A percentile compares a stretch with the other conserved stretches of the same genome.
These are phyloP conservation scores for Mus minutoides DNA, from an alignment of 2,797 vertebrate species.

Conservation along the genomic window DNA sequence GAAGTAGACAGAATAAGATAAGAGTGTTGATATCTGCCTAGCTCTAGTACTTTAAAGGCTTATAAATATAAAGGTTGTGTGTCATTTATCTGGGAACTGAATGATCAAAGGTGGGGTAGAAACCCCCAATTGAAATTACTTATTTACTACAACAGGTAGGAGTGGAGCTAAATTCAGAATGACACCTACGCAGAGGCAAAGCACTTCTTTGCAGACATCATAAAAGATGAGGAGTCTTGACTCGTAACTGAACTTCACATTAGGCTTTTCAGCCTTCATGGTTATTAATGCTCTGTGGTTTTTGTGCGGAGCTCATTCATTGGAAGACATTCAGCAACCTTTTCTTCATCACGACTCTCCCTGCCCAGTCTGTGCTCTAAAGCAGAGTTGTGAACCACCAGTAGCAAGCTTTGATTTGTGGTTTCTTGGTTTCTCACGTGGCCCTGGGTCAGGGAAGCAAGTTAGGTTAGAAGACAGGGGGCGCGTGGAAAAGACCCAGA, in stretches of 20 bases:
- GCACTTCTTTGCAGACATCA: background rate
- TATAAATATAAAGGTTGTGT: background rate
- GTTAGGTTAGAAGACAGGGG: slow-evolving; percentile 18
- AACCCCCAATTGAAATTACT: background rate
- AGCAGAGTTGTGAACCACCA: background rate
- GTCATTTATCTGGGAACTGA: background rate
- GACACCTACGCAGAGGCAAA: background rate
- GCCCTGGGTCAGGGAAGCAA: slow-evolving; percentile 36
- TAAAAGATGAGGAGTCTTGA: background rate
- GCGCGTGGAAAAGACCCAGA: background rate
- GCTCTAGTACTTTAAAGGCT: background rate
- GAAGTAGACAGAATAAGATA: background rate
- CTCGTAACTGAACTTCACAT: background rate
- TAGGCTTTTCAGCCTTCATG: background rate
- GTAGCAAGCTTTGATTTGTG: slow-evolving; percentile 25
- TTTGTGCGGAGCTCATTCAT: background rate
- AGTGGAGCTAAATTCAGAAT: background rate
- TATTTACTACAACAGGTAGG: background rate
- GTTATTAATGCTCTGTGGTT: background rate
- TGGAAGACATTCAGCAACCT: background rate
- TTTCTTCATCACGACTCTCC: background rate
- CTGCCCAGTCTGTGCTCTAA: slow-evolving; percentile 27
- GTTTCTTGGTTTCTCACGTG: slow-evolving; percentile 40
- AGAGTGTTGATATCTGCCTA: background rate
- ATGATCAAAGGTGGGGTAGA: background rate